A percentile compares a stretch with the other conserved stretches of the same genome.
These are phyloP conservation scores for Chlorodrepanis virens DNA, from an alignment of 2,113 vertebrate species.

Conservation along the genomic window DNA sequence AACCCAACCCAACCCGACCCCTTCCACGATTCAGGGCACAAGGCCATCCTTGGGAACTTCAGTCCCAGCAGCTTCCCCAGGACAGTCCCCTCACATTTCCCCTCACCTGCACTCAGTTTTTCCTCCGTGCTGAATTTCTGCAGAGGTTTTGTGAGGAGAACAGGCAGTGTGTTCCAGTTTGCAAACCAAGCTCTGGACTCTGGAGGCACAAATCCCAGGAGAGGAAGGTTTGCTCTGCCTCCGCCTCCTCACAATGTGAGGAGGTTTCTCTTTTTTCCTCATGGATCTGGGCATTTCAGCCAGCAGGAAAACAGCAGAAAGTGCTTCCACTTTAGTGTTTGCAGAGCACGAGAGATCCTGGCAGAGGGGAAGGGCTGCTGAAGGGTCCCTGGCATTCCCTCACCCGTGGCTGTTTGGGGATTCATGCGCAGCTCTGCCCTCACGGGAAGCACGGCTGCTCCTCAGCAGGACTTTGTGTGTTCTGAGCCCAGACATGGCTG, in stretches of 20 bases:
- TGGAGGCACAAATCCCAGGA: not conserved
- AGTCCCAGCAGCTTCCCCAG: not conserved
- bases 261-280: not conserved
- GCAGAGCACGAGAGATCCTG: not conserved
- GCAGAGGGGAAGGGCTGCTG: not conserved
- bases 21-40: not conserved
- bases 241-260: fast-evolving
- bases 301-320: not conserved
- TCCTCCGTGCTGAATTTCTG: not conserved
- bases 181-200: not conserved
- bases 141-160: not conserved
- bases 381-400: too few relatives aligned
- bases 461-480: not conserved
- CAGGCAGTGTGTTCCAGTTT: fast-evolving
- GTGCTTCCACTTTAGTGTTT: fast-evolving
- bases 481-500: fast-evolving
- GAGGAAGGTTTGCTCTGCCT: not conserved
- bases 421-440: not conserved
- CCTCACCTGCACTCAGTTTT: fast-evolving
- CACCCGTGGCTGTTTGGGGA: fast-evolving
- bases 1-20: too few relatives aligned
- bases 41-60: not conserved
- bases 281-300: not conserved
- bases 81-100: not conserved
- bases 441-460: not conserved